phyloP scores from a whole-genome alignment of 64 coral and sea anemone species.

The Catalaphyllia jardinei region DNA sequence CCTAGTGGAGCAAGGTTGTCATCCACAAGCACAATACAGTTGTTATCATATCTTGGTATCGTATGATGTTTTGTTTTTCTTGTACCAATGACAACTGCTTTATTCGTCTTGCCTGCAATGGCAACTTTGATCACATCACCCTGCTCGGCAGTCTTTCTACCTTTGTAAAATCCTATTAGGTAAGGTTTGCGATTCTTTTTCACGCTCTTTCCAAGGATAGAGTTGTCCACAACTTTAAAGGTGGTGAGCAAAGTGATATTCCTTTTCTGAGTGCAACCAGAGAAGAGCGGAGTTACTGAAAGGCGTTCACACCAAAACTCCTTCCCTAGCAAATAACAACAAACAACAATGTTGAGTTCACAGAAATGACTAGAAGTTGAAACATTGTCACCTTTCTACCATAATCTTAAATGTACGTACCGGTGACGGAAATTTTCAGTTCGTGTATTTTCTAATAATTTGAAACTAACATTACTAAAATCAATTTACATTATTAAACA shows the following conservation, averaged over 20 bases:
- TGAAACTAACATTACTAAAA: too few relatives aligned
- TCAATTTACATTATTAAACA: too few relatives aligned
- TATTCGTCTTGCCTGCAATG: constrained; percentile 87
- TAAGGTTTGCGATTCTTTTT: constrained; percentile 92
- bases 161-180: constrained; percentile 93
- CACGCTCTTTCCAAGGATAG: constrained; percentile 80
- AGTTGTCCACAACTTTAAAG: constrained; percentile 98
- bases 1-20: constrained; percentile 96
- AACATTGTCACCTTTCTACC: too few relatives aligned
- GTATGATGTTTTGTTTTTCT: constrained; percentile 91
- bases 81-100: constrained; percentile 94
- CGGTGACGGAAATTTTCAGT: too few relatives aligned
- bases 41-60: constrained; percentile 98
- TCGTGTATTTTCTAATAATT: too few relatives aligned
- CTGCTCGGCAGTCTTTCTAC: constrained; percentile 95
- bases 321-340: not conserved
- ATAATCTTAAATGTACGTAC: too few relatives aligned
- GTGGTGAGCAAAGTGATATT: constrained; percentile 81
- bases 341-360: not conserved
- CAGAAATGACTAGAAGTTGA: too few relatives aligned
- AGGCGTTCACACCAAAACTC: not conserved
- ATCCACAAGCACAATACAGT: constrained; percentile 93
- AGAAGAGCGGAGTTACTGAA: not conserved
- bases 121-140: constrained; percentile 96
- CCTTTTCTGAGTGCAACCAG: constrained; percentile 47